phyloP scores from a whole-genome alignment of 1,140 invertebrate genomes.

The Macrostomum lignano region DNA sequence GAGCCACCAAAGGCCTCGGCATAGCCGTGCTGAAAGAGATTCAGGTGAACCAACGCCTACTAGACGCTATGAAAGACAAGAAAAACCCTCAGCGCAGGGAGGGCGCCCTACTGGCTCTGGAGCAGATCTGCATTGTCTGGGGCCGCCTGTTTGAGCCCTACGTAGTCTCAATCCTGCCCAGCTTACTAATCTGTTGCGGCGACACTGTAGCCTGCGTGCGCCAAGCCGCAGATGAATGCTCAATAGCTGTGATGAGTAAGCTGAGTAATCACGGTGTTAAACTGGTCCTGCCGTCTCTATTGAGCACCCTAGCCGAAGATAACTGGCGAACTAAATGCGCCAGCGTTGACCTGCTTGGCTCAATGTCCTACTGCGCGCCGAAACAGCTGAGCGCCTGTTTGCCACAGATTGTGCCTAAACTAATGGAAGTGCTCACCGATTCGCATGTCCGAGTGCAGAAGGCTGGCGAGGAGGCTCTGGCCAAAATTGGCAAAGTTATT shows the following conservation, averaged over 20 bases:
- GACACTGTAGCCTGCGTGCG: constrained; percentile 49
- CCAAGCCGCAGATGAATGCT: constrained; percentile 38
- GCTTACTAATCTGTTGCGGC: constrained; percentile 74
- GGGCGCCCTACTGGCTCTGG: constrained; percentile 82
- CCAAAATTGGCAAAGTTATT: constrained; percentile 85
- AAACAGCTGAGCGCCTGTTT: constrained; percentile 87
- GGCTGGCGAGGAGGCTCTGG: constrained; percentile 66
- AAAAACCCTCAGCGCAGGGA: constrained; percentile 71
- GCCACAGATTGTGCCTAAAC: constrained; percentile 84
- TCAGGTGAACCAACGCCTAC: constrained; percentile 73
- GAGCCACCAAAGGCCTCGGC: constrained; percentile 64
- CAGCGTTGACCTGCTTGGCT: constrained; percentile 74
- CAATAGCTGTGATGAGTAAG: constrained; percentile 79
- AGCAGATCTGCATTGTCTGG: constrained; percentile 75
- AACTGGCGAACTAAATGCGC: constrained; percentile 88
- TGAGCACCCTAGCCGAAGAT: constrained; percentile 75
- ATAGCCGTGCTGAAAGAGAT: constrained; percentile 74
- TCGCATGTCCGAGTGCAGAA: constrained; percentile 93
- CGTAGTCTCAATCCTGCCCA: constrained; percentile 76
- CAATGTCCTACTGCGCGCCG: constrained; percentile 71
- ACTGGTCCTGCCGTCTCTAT: constrained; percentile 56
- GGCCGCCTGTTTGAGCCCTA: constrained; percentile 90
- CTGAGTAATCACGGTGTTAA: constrained; percentile 84
- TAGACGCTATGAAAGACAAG: constrained; percentile 75
- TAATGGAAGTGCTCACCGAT: constrained; percentile 83